phyloP scores from a whole-genome alignment of 2,888 invertebrate species.

The Dicroscelio sp. region DNA sequence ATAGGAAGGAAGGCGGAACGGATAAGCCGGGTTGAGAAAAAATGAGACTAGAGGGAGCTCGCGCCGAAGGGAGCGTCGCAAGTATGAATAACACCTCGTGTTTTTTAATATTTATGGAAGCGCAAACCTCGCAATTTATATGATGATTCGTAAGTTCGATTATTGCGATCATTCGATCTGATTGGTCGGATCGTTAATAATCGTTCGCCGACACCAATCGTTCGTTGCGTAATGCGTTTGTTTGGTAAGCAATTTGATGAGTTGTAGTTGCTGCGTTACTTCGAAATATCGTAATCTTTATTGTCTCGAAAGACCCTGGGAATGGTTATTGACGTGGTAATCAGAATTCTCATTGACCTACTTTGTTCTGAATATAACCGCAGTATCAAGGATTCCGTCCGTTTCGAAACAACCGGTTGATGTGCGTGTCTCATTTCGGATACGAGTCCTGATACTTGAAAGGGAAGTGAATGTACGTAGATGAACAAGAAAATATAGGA shows the following conservation, averaged over 20 bases:
- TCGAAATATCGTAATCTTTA: conserved; percentile 72
- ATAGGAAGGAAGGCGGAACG: conserved; percentile 65
- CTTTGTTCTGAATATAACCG: conserved; percentile 71
- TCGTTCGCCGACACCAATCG: no score
- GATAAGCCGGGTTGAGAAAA: conserved; percentile 74
- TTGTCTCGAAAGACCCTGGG: conserved; percentile 62
- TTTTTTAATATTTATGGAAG: conserved; percentile 82
- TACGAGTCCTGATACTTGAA: no score
- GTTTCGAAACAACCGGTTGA: conserved; percentile 49
- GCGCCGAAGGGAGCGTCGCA: conserved; percentile 70
- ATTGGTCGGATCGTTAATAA: no score
- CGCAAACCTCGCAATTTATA: conserved; percentile 82
- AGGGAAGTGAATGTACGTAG: no score
- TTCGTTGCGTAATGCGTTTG: conserved; percentile 56
- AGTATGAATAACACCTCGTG: conserved; percentile 81
- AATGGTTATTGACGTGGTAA: conserved; percentile 78
- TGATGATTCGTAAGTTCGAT: conserved; percentile 82
- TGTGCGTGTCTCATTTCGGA: conserved; percentile 28
- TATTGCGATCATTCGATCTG: conserved; percentile 76
- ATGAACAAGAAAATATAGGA: no score
- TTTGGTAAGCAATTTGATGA: conserved; percentile 56
- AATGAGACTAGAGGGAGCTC: conserved; percentile 72
- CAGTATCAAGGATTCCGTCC: conserved; percentile 55
- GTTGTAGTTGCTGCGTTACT: conserved; percentile 67
- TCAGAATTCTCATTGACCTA: conserved; percentile 80